phyloP scores from a whole-genome alignment of 2,113 vertebrate species.

The Corvus moneduloides region DNA sequence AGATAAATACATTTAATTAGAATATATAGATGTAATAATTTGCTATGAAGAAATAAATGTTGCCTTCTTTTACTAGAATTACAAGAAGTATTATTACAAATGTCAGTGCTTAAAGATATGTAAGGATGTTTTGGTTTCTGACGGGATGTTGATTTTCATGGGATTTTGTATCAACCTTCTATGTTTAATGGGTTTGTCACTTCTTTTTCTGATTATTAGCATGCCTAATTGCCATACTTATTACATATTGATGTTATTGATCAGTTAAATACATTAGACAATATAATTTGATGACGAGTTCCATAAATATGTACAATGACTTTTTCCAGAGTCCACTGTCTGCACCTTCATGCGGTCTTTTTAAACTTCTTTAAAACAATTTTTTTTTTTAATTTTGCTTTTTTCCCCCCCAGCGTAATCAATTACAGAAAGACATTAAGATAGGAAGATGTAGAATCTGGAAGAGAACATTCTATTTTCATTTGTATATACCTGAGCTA shows the following conservation, averaged over 20 bases:
- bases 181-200: neutral
- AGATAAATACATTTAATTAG: neutral
- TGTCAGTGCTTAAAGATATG: neutral
- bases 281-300: neutral
- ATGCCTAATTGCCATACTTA: neutral
- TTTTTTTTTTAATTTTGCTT: accelerated
- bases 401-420: neutral
- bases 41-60: neutral
- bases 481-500: neutral
- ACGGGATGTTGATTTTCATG: neutral
- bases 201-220: neutral
- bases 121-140: neutral
- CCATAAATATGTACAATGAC: neutral
- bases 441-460: neutral
- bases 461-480: neutral
- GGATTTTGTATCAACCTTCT: neutral
- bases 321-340: neutral
- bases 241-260: neutral
- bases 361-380: neutral
- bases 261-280: neutral
- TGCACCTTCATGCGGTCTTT: neutral
- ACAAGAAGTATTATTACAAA: neutral
- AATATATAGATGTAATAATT: neutral
- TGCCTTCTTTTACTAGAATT: neutral
- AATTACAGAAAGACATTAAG: neutral